Base-by-base conservation (phyloP, 2,888 invertebrate species). In the Ectobius pallidus region DNA sequence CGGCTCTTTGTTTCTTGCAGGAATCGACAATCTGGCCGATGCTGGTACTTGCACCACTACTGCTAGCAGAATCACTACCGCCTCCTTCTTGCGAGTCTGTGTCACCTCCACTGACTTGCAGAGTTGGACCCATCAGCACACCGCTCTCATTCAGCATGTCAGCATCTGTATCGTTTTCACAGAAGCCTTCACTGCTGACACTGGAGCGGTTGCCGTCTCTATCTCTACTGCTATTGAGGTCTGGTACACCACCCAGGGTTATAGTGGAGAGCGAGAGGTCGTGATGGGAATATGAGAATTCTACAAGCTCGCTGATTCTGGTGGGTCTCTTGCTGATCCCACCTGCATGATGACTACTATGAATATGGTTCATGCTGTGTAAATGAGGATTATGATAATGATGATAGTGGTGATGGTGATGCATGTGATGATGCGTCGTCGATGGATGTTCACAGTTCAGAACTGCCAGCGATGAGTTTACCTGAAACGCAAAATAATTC, bases 171-270 rank as follows among this genome's bases (percentile, higher is more conserved):
- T 95, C 94, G 80, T 96, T 96, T 84, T 97, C 97, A 84, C 97
- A 97, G 83, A 97, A 97, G 63, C 97, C 97, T 86, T 97, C 97
- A 77, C 96, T 97, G 78, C 96, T 96, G 14, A 95, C 93, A 80
- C 96, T 96, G 69, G 96, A 96, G 76, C 96, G 89, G 81, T 95
- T 95, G 0, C 94, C 94, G 80, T 94, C 93, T 58, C 78, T 76
- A 46, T 76, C 63, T 18, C 71, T 62, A 49, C 22, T 63, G 27
- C 52, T 63, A 49, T 72, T 68, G 20, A 42, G 68, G 39, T 73
- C 67, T 18, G 58, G 63, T 27, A 68, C 71, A 14, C 58, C 49
- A 2, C 58, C 32, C 18, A 70, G 39, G 7, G 44, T 30, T 16
- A 69, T 63, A 18, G 65, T 55, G n/a, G 49, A 62, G 55, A 73